Conservation (phyloP, 2,888 invertebrate genomes). For the Drosophila falleni region DNA sequence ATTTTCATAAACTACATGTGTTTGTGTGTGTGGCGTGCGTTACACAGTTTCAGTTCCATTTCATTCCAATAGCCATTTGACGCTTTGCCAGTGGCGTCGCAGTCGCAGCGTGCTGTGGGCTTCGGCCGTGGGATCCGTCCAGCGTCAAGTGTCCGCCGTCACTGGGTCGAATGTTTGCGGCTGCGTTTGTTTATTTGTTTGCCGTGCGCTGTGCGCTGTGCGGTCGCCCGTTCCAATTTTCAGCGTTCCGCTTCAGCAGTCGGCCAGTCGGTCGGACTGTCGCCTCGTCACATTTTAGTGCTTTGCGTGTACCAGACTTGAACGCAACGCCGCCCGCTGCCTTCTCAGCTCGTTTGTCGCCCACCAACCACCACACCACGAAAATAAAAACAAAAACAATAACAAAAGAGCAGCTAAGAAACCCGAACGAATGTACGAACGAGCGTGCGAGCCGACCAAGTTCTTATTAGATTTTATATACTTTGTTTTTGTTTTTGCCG, state of each 20-base stretch:
- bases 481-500: conserved; percentile 32
- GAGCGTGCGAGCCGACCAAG: conserved; percentile 42
- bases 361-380: conserved; percentile 35
- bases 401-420: conserved; percentile 7
- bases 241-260: conserved; percentile 59
- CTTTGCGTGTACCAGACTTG: conserved; percentile 71
- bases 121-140: not conserved
- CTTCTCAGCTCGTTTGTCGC: conserved; percentile 44
- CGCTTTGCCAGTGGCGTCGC: conserved; percentile 43
- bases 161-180: conserved; percentile 67
- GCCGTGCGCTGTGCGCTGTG: conserved; percentile 25
- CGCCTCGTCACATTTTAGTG: conserved; percentile 61
- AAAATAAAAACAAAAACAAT: conserved; percentile 1
- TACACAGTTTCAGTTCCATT: conserved; percentile 34
- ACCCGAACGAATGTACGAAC: conserved; percentile 28
- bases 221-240: conserved; percentile 39
- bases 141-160: conserved; percentile 35
- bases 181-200: conserved; percentile 68
- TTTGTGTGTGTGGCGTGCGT: conserved; percentile 10
- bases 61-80: conserved; percentile 32
- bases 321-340: conserved; percentile 63
- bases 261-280: conserved; percentile 50
- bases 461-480: conserved; percentile 66
- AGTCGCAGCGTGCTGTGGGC: conserved; percentile 5
- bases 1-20: conserved; percentile 7